These are phyloP conservation scores for Prinia subflava DNA, from an alignment of 2,113 vertebrate species.

Conservation along the genomic window DNA sequence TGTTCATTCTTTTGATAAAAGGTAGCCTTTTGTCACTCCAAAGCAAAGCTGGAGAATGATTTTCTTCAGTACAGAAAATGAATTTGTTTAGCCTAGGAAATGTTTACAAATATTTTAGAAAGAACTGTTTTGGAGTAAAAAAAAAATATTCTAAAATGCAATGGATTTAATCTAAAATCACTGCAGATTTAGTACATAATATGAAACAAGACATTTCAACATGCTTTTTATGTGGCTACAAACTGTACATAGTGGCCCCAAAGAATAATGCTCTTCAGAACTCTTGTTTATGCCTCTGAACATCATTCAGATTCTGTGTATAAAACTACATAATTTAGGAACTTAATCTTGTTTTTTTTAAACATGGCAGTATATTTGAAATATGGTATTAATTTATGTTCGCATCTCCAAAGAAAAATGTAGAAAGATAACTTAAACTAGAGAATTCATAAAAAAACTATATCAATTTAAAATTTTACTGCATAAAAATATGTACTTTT, in stretches of 20 bases:
- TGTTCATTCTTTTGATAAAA: background rate
- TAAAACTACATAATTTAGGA: conserved; percentile 75
- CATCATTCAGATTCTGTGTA: conserved; percentile 65
- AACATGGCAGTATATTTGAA: conserved; percentile 75
- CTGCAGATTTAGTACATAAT: background rate
- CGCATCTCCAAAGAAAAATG: conserved; percentile 75
- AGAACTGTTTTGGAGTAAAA: conserved; percentile 33
- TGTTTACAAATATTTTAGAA: conserved; percentile 61
- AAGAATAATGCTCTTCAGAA: conserved; percentile 64
- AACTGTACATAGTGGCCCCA: conserved; percentile 49
- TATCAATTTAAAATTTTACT: conserved; percentile 76
- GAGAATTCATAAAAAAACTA: conserved; percentile 71
- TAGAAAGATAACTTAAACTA: conserved; percentile 79
- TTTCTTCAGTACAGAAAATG: conserved; percentile 26
- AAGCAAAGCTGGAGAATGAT: conserved; percentile 11
- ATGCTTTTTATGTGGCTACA: conserved; percentile 40
- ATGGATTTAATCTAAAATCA: conserved; percentile 39
- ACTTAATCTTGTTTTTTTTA: conserved; percentile 64
- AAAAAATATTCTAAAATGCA: conserved; percentile 47
- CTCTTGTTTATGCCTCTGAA: conserved; percentile 65
- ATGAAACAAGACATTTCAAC: conserved; percentile 29
- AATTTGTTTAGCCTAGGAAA: conserved; percentile 26
- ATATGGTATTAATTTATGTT: conserved; percentile 73
- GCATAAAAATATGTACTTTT: conserved; percentile 84
- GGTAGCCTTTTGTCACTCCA: background rate